phyloP scores from a whole-genome alignment of 2,113 vertebrate species.

The Psettodes erumei region DNA sequence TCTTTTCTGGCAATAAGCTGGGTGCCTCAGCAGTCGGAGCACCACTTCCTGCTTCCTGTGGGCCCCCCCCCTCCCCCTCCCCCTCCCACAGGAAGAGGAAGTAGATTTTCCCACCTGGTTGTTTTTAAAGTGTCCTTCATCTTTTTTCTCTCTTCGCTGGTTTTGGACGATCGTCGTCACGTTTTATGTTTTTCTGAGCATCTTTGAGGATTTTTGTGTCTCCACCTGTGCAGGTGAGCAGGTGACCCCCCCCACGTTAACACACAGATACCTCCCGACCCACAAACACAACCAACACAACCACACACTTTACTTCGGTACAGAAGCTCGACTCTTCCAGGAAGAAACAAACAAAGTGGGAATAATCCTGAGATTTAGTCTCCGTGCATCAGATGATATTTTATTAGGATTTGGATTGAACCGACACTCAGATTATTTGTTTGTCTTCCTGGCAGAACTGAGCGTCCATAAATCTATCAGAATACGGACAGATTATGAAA shows the following conservation, averaged over 20 bases:
- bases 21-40: not conserved
- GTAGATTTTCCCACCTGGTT: conserved; percentile 23
- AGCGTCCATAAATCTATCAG: not conserved
- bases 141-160: not conserved
- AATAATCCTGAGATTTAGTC: too few relatives aligned
- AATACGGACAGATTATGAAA: too few relatives aligned
- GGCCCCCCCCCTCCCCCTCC: too few relatives aligned
- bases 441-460: not conserved
- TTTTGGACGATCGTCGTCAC: conserved; percentile 21
- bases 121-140: conserved; percentile 50
- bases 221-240: not conserved
- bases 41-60: not conserved
- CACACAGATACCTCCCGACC: conserved; percentile 43
- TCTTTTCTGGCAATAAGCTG: conserved; percentile 13
- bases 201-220: not conserved
- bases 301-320: not conserved
- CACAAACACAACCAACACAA: not conserved
- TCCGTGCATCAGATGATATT: too few relatives aligned
- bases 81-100: conserved; percentile 2
- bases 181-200: conserved; percentile 4
- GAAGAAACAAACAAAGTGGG: too few relatives aligned
- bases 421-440: not conserved
- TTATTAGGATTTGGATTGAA: too few relatives aligned
- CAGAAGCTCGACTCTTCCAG: not conserved
- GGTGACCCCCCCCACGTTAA: not conserved